A percentile compares a stretch with the other conserved stretches of the same genome.
Conservation (phyloP, 2,888 invertebrate species). For the Scaptomyza polygonia region DNA sequence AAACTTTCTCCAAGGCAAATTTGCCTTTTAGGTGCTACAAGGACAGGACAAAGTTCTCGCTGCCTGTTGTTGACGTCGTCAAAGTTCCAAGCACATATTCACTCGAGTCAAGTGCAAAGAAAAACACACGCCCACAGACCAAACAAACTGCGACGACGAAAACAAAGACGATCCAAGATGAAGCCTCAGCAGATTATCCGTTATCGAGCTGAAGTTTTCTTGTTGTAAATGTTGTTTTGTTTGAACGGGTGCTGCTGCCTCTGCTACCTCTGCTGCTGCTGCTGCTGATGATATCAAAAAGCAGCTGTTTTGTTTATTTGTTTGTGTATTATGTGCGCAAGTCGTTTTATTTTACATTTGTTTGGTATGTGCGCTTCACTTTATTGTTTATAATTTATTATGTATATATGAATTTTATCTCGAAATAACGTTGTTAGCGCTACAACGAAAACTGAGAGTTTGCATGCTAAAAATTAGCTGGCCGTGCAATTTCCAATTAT, state of each 20-base stretch:
- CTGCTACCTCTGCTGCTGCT: not conserved
- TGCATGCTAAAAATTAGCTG: conserved; percentile 20
- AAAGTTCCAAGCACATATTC: conserved; percentile 32
- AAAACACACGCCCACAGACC: not conserved
- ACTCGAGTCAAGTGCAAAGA: conserved; percentile 16
- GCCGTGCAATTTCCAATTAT: not conserved
- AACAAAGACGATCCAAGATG: conserved; percentile 2
- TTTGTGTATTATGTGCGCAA: conserved; percentile 20
- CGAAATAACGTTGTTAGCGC: conserved; percentile 42
- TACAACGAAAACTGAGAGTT: conserved; percentile 24
- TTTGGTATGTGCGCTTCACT: conserved; percentile 7
- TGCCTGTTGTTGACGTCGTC: conserved; percentile 13
- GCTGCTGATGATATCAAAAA: conserved; percentile 29
- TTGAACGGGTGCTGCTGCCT: conserved; percentile 3
- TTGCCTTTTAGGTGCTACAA: conserved; percentile 12
- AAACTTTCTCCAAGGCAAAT: conserved; percentile 35
- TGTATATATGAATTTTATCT: conserved; percentile 9
- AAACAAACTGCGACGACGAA: not conserved
- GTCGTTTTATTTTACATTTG: not conserved
- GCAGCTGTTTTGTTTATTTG: conserved; percentile 34
- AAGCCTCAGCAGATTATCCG: conserved; percentile 13
- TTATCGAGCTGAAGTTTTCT: conserved; percentile 15
- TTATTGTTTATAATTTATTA: conserved; percentile 12
- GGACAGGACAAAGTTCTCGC: conserved; percentile 44
- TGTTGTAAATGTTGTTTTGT: conserved; percentile 10